These are phyloP conservation scores for Eristalis intricaria DNA, from an alignment of 2,888 invertebrate genomes.

Conservation along the genomic window DNA sequence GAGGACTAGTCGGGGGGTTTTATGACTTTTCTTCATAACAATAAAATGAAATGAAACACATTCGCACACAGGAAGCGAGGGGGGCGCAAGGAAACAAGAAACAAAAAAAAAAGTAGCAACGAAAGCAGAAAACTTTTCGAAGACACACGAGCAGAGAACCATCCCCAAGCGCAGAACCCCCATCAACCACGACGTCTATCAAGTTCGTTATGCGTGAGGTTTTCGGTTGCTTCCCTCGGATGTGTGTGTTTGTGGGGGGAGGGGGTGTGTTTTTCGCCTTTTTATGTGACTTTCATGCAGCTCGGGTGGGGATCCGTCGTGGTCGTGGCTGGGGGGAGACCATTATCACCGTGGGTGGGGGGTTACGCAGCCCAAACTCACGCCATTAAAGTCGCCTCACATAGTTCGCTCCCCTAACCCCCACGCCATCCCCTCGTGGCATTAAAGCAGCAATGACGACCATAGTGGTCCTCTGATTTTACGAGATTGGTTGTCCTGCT, in stretches of 20 bases:
- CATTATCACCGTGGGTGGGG: slow-evolving; percentile 58
- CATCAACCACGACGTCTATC: slow-evolving; percentile 27
- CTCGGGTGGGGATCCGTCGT: background rate
- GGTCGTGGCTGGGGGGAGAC: slow-evolving; percentile 5
- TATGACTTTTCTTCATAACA: slow-evolving; percentile 61
- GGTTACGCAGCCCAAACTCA: slow-evolving; percentile 61
- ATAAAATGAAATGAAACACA: slow-evolving; percentile 48
- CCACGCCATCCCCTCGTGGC: background rate
- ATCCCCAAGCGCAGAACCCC: slow-evolving; percentile 5
- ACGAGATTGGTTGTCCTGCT: background rate
- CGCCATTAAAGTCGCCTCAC: slow-evolving; percentile 63
- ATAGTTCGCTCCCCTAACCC: slow-evolving; percentile 21
- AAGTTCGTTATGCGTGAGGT: slow-evolving; percentile 53
- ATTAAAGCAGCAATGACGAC: slow-evolving; percentile 15
- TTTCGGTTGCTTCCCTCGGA: slow-evolving; percentile 42
- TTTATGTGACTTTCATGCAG: background rate
- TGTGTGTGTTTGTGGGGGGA: background rate
- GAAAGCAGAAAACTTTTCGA: slow-evolving; percentile 15
- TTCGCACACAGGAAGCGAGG: background rate
- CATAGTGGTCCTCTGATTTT: background rate
- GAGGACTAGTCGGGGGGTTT: slow-evolving; percentile 34
- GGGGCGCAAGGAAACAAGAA: background rate
- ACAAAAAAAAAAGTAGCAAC: slow-evolving; percentile 24
- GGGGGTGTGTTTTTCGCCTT: slow-evolving; percentile 6
- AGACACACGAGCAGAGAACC: slow-evolving; percentile 32